Evolutionary conservation across 64 coral and sea anemone genomes (phyloP).

Genomic region (Hydrozoanthus tunicans): DNA sequence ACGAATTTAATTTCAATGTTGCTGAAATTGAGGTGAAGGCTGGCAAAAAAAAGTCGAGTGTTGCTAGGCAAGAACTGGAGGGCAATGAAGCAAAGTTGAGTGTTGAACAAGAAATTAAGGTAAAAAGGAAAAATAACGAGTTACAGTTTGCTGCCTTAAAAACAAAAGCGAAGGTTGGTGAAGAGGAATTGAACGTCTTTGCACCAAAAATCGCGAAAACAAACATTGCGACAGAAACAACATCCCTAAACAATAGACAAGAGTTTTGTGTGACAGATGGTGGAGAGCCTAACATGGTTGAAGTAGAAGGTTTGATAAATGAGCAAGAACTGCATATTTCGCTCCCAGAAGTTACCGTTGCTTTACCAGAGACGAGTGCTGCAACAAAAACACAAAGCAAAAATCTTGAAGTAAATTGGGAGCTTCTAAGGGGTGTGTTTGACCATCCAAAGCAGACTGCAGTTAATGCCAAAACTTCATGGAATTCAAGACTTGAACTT

Average conservation of each 20-base stretch:
- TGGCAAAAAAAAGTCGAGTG: not conserved
- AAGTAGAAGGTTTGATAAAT: too few species aligned
- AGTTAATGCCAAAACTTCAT: too few species aligned
- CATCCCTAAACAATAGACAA: too few species aligned
- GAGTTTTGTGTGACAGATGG: not conserved
- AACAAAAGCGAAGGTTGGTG: not conserved
- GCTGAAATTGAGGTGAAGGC: not conserved
- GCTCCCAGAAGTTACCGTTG: too few species aligned
- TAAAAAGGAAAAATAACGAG: not conserved
- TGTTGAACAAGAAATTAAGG: not conserved
- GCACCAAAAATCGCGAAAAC: not conserved
- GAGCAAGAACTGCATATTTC: too few species aligned
- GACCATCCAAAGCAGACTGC: too few species aligned
- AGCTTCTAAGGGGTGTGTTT: too few species aligned
- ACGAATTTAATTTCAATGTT: not conserved
- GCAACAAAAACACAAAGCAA: too few species aligned
- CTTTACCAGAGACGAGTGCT: too few species aligned
- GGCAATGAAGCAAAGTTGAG: not conserved
- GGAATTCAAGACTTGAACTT: too few species aligned
- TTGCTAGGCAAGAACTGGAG: not conserved
- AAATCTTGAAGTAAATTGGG: too few species aligned
- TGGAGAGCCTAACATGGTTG: too few species aligned
- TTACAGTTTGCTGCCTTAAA: not conserved
- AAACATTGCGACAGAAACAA: not conserved
- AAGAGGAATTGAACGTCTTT: not conserved